phyloP scores from a whole-genome alignment of 2,888 invertebrate genomes.

The Taenaris catops region DNA sequence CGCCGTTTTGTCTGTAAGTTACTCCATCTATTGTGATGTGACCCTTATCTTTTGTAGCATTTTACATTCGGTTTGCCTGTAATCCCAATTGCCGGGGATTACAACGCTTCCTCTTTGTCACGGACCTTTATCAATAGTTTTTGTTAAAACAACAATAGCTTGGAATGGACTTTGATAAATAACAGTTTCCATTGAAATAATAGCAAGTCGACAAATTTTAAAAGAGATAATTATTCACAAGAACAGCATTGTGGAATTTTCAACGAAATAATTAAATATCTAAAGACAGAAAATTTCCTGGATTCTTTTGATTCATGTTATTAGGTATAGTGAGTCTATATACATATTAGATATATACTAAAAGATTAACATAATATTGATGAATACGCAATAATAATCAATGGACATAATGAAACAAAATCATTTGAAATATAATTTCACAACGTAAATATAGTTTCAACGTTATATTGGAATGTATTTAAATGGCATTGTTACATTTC shows the following conservation, averaged over 20 bases:
- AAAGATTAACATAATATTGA: too few species aligned
- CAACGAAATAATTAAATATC: neutral
- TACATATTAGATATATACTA: too few species aligned
- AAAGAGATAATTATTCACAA: slow-evolving; percentile 7
- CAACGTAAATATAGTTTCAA: too few species aligned
- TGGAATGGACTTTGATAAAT: slow-evolving; percentile 11
- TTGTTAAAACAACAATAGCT: slow-evolving; percentile 25
- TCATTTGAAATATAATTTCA: too few species aligned
- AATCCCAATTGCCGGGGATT: slow-evolving; percentile 67
- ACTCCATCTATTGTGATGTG: slow-evolving; percentile 51
- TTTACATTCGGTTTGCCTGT: slow-evolving; percentile 48
- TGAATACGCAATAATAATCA: too few species aligned
- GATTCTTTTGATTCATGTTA: too few species aligned
- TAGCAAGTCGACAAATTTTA: slow-evolving; percentile 3
- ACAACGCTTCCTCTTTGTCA: slow-evolving; percentile 32
- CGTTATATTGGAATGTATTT: too few species aligned
- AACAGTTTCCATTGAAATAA: slow-evolving; percentile 9
- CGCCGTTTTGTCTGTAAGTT: too few species aligned
- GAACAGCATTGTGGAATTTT: neutral
- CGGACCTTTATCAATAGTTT: slow-evolving; percentile 29
- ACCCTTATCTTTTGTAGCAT: slow-evolving; percentile 47
- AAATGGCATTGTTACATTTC: too few species aligned
- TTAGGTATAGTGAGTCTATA: too few species aligned
- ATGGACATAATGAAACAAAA: too few species aligned
- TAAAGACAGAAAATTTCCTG: too few species aligned